These are phyloP conservation scores for Phymatocera aterrima DNA, from an alignment of 2,888 invertebrate species.

Conservation along the genomic window DNA sequence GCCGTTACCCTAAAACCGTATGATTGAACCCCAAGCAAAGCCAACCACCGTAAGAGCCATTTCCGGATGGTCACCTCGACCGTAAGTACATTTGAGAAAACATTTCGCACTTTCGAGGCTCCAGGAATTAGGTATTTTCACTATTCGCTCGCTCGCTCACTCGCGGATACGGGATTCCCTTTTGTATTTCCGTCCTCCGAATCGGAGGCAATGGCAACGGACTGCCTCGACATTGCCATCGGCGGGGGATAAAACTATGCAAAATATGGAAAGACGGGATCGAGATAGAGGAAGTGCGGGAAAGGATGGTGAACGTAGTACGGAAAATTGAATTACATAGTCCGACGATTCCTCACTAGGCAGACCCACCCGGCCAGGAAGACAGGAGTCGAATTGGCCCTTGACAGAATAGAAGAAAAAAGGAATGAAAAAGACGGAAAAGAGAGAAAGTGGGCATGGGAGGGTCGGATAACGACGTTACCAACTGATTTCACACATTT, in stretches of 20 bases:
- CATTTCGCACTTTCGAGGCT: slow-evolving; percentile 38
- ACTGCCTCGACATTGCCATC: too few species aligned
- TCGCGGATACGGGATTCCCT: too few species aligned
- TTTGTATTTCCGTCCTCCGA: too few species aligned
- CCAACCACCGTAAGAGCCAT: slow-evolving; percentile 42
- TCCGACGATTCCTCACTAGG: slow-evolving; percentile 39
- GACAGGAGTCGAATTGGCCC: slow-evolving; percentile 29
- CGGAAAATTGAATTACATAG: slow-evolving; percentile 41
- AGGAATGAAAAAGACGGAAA: neutral
- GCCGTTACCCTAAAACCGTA: slow-evolving; percentile 33
- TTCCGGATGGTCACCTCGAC: slow-evolving; percentile 37
- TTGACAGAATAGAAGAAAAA: slow-evolving; percentile 1
- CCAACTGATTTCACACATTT: slow-evolving; percentile 51
- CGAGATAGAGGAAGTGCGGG: neutral
- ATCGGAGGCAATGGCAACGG: too few species aligned
- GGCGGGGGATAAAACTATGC: neutral
- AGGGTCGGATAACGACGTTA: slow-evolving; percentile 48
- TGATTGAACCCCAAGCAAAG: slow-evolving; percentile 38
- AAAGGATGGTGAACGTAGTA: neutral
- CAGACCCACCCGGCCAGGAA: neutral
- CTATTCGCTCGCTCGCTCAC: neutral
- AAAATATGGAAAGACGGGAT: neutral
- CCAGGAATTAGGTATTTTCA: slow-evolving; percentile 16
- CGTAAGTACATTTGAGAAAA: slow-evolving; percentile 41
- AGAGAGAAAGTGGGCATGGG: slow-evolving; percentile 50